phyloP scores from a whole-genome alignment of 2,113 vertebrate species.

The Atractosteus spatula region DNA sequence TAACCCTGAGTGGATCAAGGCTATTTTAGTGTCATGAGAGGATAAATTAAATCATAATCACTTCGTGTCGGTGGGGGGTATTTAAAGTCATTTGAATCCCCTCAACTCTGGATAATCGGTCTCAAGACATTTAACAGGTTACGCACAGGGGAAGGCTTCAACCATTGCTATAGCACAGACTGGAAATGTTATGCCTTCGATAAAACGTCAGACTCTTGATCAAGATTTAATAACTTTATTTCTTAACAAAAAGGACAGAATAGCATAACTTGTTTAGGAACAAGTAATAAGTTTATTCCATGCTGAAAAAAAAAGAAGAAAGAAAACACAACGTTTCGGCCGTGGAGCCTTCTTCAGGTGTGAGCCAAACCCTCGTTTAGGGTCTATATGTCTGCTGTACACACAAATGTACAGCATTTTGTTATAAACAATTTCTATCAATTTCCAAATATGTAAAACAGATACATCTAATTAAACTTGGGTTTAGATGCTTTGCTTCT shows the following conservation, averaged over 20 bases:
- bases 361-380: background rate
- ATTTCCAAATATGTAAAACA: too few species aligned
- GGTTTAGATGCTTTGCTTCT: too few species aligned
- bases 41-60: background rate
- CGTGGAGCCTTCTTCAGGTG: too few species aligned
- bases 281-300: too few species aligned
- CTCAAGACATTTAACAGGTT: background rate
- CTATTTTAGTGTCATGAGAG: background rate
- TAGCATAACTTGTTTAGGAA: background rate
- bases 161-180: background rate
- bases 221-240: background rate
- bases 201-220: background rate
- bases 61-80: background rate
- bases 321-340: too few species aligned
- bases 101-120: background rate
- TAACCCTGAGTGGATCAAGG: background rate
- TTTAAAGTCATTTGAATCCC: slow-evolving; percentile 2
- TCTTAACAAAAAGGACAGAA: background rate
- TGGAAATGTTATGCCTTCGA: background rate
- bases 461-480: too few species aligned
- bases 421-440: too few species aligned
- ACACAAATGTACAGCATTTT: too few species aligned
- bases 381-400: background rate
- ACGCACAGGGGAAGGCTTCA: background rate
- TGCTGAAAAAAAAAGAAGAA: too few species aligned